Conservation (phyloP, 2,797 vertebrate genomes). For the Tadarida brasiliensis region DNA sequence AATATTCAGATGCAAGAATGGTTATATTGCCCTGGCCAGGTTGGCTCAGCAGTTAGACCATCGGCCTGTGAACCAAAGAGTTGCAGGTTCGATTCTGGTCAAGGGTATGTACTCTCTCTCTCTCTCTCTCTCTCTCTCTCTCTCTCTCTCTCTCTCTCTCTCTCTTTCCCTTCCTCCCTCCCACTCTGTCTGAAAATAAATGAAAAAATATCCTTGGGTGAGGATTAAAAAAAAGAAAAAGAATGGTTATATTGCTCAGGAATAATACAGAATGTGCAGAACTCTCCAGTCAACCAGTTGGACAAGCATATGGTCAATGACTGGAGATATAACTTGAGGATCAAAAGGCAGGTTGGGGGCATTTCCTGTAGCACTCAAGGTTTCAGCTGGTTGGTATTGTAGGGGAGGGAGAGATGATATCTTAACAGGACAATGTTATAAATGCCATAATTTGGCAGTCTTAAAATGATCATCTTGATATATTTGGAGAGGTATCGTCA, state of each 20-base stretch:
- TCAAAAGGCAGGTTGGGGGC: background rate
- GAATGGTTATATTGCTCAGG: background rate
- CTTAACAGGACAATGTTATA: background rate
- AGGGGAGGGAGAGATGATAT: background rate
- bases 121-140: no score
- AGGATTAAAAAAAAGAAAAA: no score
- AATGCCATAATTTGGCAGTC: background rate
- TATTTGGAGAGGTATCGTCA: background rate
- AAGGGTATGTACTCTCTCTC: no score
- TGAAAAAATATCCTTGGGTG: no score
- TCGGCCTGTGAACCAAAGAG: background rate
- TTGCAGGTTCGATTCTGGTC: background rate
- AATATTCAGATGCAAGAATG: background rate
- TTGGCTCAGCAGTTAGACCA: background rate
- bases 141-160: no score
- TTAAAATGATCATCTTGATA: background rate
- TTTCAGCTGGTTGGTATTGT: background rate
- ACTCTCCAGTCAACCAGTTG: background rate
- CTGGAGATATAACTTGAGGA: background rate
- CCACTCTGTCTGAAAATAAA: no score
- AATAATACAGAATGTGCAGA: background rate
- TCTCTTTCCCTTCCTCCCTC: no score
- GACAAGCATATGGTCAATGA: background rate
- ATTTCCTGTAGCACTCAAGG: background rate
- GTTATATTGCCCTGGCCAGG: background rate